Conservation (phyloP, 1,140 invertebrate species). For the Dreissena polymorpha region DNA sequence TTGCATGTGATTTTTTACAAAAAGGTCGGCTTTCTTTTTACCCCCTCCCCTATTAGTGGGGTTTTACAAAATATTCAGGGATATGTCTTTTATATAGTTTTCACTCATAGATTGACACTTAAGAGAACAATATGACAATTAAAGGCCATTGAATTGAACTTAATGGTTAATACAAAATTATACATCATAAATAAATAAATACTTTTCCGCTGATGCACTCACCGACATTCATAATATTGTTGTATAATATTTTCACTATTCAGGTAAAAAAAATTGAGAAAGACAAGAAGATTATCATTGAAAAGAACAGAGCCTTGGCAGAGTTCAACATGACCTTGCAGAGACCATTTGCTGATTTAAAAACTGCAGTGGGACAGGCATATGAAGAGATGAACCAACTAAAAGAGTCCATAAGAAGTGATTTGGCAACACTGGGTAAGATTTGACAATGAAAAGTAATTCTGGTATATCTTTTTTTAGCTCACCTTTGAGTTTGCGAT, state of each 20-base stretch:
- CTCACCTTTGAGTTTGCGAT: neutral
- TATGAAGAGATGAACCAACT: slow-evolving; percentile 81
- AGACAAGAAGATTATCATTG: slow-evolving; percentile 92
- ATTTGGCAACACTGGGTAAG: slow-evolving; percentile 65
- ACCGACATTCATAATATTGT: neutral
- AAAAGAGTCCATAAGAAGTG: slow-evolving; percentile 55
- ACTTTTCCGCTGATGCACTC: neutral
- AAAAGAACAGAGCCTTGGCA: slow-evolving; percentile 91
- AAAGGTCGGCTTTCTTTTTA: too few species aligned
- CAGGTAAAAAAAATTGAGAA: slow-evolving; percentile 89
- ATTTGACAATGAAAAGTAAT: neutral
- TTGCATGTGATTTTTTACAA: too few species aligned
- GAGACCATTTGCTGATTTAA: slow-evolving; percentile 85
- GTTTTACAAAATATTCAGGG: too few species aligned
- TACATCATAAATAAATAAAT: neutral
- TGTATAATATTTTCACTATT: slow-evolving; percentile 68
- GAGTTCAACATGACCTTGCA: slow-evolving; percentile 93
- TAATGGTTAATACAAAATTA: slow-evolving; percentile 15
- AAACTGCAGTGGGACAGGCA: slow-evolving; percentile 86
- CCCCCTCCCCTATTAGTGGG: too few species aligned
- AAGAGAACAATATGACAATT: too few species aligned
- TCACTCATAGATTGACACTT: too few species aligned
- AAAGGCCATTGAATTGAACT: neutral
- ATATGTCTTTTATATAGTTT: too few species aligned
- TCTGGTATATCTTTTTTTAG: neutral